These are phyloP conservation scores for Bucorvus abyssinicus DNA, from an alignment of 2,797 vertebrate genomes.

Conservation along the genomic window DNA sequence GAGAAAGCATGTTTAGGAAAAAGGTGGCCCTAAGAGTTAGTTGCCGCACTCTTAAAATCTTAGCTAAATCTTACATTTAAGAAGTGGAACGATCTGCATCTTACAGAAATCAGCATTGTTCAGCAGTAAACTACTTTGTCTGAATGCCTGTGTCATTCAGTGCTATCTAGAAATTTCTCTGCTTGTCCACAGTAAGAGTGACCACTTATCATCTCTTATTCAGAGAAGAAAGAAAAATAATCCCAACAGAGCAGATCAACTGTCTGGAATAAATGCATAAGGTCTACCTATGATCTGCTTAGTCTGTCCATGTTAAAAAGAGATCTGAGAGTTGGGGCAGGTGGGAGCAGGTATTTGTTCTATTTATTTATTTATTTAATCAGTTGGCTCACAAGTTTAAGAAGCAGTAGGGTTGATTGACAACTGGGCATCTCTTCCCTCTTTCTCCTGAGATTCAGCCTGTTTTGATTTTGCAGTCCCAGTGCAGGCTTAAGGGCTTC, in stretches of 20 bases:
- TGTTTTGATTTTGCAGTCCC: neutral
- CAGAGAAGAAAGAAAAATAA: neutral
- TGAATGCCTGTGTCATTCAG: neutral
- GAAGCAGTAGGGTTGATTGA: neutral
- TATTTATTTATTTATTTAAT: neutral
- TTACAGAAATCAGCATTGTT: neutral
- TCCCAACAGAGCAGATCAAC: accelerated
- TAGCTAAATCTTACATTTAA: neutral
- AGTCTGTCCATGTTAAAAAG: neutral
- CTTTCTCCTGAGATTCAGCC: neutral
- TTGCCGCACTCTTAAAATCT: neutral
- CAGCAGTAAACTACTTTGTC: neutral
- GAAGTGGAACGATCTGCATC: neutral
- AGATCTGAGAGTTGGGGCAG: neutral
- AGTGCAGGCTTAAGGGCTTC: neutral
- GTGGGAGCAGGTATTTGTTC: neutral
- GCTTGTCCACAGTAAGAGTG: neutral
- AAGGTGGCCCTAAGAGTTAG: neutral
- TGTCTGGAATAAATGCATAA: neutral
- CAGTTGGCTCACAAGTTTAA: neutral
- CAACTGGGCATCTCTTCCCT: neutral
- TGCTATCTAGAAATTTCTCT: neutral
- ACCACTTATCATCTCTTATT: neutral
- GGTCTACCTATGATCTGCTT: neutral
- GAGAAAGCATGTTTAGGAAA: neutral